Percentiles rank a stretch among this genome's conserved stretches.
phyloP scores from a whole-genome alignment of 2,797 vertebrate genomes.

The Ctenosaura bakeri region DNA sequence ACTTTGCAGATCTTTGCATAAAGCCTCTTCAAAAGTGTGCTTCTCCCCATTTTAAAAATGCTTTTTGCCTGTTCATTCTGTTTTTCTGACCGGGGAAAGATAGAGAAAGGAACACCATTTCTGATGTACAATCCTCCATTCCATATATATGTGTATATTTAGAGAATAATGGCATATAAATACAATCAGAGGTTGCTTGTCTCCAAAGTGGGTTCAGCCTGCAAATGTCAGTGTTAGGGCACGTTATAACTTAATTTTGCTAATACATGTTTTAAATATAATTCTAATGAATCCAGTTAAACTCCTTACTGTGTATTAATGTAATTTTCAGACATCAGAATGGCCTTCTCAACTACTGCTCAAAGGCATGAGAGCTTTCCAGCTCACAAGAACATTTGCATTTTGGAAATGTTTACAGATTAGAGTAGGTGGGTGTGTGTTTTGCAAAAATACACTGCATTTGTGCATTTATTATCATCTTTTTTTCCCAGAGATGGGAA shows the following conservation, averaged over 20 bases:
- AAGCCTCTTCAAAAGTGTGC: background rate
- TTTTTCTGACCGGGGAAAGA: background rate
- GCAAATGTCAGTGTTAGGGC: conserved; percentile 69
- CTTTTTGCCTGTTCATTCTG: background rate
- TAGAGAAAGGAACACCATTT: no score
- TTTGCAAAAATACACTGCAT: background rate
- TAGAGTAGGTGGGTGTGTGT: no score
- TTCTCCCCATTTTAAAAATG: background rate
- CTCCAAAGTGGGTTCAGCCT: conserved; percentile 36
- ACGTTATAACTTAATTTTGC: conserved; percentile 63
- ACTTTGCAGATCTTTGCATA: background rate
- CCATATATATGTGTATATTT: no score
- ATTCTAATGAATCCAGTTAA: conserved; percentile 61
- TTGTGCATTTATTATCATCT: background rate
- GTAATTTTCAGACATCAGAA: conserved; percentile 39
- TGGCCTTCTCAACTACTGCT: background rate
- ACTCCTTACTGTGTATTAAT: conserved; percentile 20
- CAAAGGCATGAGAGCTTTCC: background rate
- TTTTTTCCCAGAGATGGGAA: background rate
- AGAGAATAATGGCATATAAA: background rate
- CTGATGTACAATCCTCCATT: background rate
- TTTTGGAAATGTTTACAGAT: conserved; percentile 1
- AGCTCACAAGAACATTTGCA: background rate
- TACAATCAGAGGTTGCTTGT: background rate
- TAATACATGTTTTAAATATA: conserved; percentile 61